phyloP scores from a whole-genome alignment of 2,888 invertebrate species.

The Ephialtes manifestator region DNA sequence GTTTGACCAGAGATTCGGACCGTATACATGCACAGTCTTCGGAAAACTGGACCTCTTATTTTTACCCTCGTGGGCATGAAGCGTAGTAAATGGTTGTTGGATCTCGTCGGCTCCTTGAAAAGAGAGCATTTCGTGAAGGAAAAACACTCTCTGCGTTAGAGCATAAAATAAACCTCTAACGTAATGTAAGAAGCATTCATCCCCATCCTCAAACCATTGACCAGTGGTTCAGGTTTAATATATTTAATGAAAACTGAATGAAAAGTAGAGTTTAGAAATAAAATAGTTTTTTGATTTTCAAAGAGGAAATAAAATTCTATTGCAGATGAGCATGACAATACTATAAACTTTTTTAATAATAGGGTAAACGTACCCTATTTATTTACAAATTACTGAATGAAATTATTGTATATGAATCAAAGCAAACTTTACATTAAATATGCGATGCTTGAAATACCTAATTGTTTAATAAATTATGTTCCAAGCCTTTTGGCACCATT shows the following conservation, averaged over 20 bases:
- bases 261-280: background rate
- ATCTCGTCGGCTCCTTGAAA: background rate
- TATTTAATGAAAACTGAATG: background rate
- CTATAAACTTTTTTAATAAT: no score
- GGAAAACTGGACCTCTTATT: background rate
- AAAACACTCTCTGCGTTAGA: background rate
- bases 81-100: slow-evolving; percentile 11
- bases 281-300: background rate
- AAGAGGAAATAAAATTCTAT: background rate
- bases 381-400: no score
- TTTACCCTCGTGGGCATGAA: background rate
- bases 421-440: no score
- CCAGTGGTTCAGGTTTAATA: background rate
- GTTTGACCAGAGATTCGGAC: slow-evolving; percentile 5
- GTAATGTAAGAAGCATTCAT: background rate
- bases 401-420: no score
- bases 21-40: background rate
- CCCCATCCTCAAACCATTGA: background rate
- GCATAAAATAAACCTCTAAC: slow-evolving; percentile 1
- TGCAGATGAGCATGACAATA: no score
- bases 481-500: no score
- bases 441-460: no score
- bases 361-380: no score
- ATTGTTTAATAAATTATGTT: no score
- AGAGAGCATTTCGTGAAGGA: background rate